Evolutionary conservation across 30 jellyfish, hydroid and myxozoan genomes (phyloP).

Genomic region (Turritopsis dohrnii): DNA sequence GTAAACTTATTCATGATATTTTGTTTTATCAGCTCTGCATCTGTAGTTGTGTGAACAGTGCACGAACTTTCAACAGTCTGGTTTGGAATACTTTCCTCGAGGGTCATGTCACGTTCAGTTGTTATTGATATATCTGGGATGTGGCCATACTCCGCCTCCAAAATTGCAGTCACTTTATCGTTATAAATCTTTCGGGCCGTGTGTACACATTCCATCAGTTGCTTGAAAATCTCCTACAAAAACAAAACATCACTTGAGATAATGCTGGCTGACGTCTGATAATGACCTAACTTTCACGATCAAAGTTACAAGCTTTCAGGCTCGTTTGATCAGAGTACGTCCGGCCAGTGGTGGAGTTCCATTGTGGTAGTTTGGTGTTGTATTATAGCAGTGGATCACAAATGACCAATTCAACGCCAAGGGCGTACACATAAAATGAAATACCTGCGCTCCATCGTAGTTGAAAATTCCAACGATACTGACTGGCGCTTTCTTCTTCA

Average conservation of each 20-base stretch:
- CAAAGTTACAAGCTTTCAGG: too few species aligned
- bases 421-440: too few species aligned
- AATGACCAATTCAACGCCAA: too few species aligned
- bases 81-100: neutral
- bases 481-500: slow-evolving; percentile 86
- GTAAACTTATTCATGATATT: neutral
- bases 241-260: neutral
- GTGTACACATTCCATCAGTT: slow-evolving; percentile 45
- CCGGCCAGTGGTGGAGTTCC: too few species aligned
- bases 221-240: slow-evolving; percentile 50
- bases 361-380: too few species aligned
- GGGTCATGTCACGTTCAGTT: neutral
- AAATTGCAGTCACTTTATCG: slow-evolving; percentile 32
- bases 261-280: too few species aligned
- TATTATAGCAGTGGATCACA: too few species aligned
- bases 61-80: neutral
- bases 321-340: too few species aligned
- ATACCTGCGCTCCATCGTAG: slow-evolving; percentile 94
- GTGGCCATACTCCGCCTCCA: slow-evolving; percentile 16
- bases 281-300: too few species aligned
- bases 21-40: neutral
- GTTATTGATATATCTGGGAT: neutral
- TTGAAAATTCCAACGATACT: slow-evolving; percentile 83
- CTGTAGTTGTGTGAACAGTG: neutral
- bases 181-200: slow-evolving; percentile 50